Base-by-base conservation (phyloP, 2,888 invertebrate species). In the Pyrrhosoma nymphula region DNA sequence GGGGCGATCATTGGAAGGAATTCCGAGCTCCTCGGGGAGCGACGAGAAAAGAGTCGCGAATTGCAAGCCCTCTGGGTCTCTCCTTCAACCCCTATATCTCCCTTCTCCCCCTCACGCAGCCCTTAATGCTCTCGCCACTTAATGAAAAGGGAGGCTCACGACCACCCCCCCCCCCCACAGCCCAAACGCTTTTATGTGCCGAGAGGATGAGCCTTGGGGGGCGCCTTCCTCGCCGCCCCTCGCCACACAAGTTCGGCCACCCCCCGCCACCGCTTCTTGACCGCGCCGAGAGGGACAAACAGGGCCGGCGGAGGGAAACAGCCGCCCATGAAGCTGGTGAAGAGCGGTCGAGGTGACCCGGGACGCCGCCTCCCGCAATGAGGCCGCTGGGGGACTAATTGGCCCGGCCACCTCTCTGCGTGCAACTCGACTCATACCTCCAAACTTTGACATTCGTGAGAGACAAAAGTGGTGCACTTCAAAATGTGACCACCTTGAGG, bases 111-210 rank as follows among this genome's bases (percentile, higher is more conserved):
- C 69, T n/a, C 30, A 16, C 35, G 30, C 0, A 35, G 30, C 82
- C 47, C 55, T 69, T 93, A 93, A 93, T 93, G 63, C 75, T 39
- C 93, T 93, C 93, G 35, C 47, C 93, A 47, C 93, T 93, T 93
- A 93, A 93, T 93, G 93, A 93, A 69, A 93, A 93, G 47, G 56
- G 60, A 60, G 60, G 16, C 10, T 10, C 10, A n/a, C n/a, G n/a
- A 82, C 47, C 82, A 30, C 10, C 69, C 26, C 82, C 35, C 82
- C 0, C 10, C 69, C 26, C 82, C 35, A 14, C 30, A 35, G 26
- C 14, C 82, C 82, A 82, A 82, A 82, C 35, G 82, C 30, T 82
- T 82, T 35, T 82, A 35, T 14, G 30, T 82, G 82, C 35, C 35
- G 75, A 20, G 35, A 30, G 60, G 90, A 47, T 2, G 47, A 60